These are phyloP conservation scores for Amphipyra berbera DNA, from an alignment of 2,888 invertebrate species.

Conservation along the genomic window DNA sequence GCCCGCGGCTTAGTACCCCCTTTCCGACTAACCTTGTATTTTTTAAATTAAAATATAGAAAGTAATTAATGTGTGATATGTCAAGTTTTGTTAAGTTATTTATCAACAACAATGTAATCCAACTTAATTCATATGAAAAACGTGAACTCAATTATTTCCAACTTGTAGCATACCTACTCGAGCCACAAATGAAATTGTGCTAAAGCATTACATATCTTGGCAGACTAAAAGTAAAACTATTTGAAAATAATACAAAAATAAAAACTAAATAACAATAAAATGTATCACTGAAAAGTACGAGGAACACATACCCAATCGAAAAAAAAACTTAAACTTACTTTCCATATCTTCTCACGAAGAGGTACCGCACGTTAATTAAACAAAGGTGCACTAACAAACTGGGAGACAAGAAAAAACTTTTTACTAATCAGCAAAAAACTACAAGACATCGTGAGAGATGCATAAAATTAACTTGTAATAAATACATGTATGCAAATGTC, in stretches of 20 bases:
- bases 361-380: constrained; percentile 43
- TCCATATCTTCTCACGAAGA: constrained; percentile 48
- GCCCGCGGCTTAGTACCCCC: too few species aligned
- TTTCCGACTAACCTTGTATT: too few species aligned
- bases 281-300: neutral
- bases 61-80: too few species aligned
- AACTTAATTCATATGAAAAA: too few species aligned
- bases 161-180: too few species aligned
- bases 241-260: neutral
- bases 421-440: constrained; percentile 68
- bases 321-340: constrained; percentile 17
- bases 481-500: constrained; percentile 72
- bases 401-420: constrained; percentile 45
- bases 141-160: too few species aligned
- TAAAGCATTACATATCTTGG: too few species aligned
- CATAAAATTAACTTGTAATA: constrained; percentile 79
- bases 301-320: too few species aligned
- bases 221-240: too few species aligned
- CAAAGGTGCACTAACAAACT: constrained; percentile 48
- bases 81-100: too few species aligned
- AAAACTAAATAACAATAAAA: neutral
- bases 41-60: neutral
- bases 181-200: too few species aligned
- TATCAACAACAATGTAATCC: too few species aligned
- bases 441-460: constrained; percentile 79